Evolutionary conservation across 1,140 invertebrate genomes (phyloP).

Genomic region (Brachionus rotundiformis): DNA sequence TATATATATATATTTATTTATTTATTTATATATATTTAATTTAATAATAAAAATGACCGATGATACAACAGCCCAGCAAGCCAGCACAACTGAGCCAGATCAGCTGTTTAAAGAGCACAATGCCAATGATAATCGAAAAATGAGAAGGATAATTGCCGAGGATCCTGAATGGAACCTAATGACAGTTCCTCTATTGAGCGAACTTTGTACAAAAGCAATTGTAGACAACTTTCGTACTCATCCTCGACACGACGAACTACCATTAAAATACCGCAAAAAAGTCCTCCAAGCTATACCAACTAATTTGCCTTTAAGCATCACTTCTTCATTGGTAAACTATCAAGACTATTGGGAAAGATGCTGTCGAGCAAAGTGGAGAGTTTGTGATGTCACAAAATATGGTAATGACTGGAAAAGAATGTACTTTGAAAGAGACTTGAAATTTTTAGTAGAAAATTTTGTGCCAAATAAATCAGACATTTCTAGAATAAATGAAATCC

Average conservation of each 20-base stretch:
- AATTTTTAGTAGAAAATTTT: conserved; percentile 63
- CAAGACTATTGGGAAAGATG: conserved; percentile 61
- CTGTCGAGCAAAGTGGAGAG: conserved; percentile 58
- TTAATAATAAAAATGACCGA: neutral
- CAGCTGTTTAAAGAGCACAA: conserved; percentile 57
- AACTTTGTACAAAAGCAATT: conserved; percentile 61
- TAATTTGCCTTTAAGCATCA: conserved; percentile 62
- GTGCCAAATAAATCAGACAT: conserved; percentile 62
- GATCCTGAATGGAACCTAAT: conserved; percentile 64
- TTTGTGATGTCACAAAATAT: conserved; percentile 61
- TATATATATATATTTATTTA: too few species aligned
- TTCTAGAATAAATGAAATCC: conserved; percentile 58
- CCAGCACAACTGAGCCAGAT: neutral
- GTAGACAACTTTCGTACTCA: conserved; percentile 63
- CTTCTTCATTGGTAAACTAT: conserved; percentile 61
- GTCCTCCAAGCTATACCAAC: conserved; percentile 61
- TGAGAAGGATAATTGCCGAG: conserved; percentile 64
- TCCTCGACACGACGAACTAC: conserved; percentile 55
- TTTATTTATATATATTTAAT: neutral
- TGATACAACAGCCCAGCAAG: neutral
- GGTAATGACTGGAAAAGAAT: conserved; percentile 63
- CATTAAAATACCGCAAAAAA: conserved; percentile 59
- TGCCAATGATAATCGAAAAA: conserved; percentile 61
- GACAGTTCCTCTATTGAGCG: conserved; percentile 62
- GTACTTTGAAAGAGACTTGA: conserved; percentile 64